phyloP scores from a whole-genome alignment of 1,140 invertebrate species.

The Drosophila arawakana region DNA sequence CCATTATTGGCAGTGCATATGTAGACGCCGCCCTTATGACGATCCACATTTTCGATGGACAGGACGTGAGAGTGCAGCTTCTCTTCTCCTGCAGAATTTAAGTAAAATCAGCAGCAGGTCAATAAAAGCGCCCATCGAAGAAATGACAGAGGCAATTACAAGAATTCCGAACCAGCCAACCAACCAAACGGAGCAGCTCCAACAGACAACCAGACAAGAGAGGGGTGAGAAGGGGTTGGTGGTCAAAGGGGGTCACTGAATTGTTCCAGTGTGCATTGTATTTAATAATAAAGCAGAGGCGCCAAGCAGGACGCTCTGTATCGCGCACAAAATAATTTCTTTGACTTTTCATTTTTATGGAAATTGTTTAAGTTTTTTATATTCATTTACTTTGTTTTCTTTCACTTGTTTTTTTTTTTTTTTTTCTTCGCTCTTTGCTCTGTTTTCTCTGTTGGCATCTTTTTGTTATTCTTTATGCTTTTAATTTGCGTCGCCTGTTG shows the following conservation, averaged over 20 bases:
- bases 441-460: slow-evolving; percentile 27
- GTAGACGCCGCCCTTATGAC: slow-evolving; percentile 88
- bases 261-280: slow-evolving; percentile 57
- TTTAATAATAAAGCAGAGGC: slow-evolving; percentile 72
- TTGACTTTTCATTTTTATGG: slow-evolving; percentile 81
- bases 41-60: slow-evolving; percentile 85
- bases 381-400: slow-evolving; percentile 67
- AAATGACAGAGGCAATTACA: slow-evolving; percentile 77
- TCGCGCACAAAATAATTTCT: slow-evolving; percentile 59
- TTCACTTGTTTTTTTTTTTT: slow-evolving; percentile 11
- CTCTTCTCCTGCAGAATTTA: slow-evolving; percentile 84
- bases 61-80: slow-evolving; percentile 85
- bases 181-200: slow-evolving; percentile 23
- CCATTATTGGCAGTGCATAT: slow-evolving; percentile 88
- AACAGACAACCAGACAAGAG: background rate
- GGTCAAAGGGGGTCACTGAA: slow-evolving; percentile 17
- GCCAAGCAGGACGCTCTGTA: slow-evolving; percentile 17
- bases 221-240: background rate
- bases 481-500: slow-evolving; percentile 66
- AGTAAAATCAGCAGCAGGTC: slow-evolving; percentile 62
- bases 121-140: slow-evolving; percentile 57
- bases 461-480: slow-evolving; percentile 69
- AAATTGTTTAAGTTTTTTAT: slow-evolving; percentile 78
- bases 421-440: background rate
- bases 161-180: slow-evolving; percentile 26